Conservation (phyloP, 1,140 invertebrate genomes). For the Halesus radiatus region DNA sequence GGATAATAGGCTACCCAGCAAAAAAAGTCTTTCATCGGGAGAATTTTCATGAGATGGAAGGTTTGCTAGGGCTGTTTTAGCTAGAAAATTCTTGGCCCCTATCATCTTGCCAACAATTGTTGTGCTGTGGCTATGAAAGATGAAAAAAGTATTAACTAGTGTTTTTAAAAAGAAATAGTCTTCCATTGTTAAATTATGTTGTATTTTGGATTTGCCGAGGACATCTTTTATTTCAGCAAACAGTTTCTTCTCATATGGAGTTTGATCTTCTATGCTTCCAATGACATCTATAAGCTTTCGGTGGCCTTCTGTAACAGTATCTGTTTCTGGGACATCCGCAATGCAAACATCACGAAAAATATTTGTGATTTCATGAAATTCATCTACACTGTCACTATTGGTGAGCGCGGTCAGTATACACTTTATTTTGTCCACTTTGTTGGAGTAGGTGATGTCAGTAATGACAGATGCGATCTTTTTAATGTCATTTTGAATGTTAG, state of each 20-base stretch:
- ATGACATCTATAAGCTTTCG: background rate
- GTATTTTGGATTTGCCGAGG: background rate
- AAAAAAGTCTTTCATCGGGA: no score
- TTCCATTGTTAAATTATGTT: background rate
- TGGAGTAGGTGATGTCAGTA: background rate
- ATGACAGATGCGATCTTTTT: background rate
- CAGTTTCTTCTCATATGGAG: background rate
- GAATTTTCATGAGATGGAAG: no score
- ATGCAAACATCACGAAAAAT: background rate
- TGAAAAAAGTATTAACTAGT: background rate
- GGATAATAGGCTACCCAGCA: background rate
- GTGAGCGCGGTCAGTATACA: background rate
- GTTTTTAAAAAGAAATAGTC: background rate
- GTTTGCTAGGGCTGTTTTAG: no score
- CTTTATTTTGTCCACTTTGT: slow-evolving; percentile 12
- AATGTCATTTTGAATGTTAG: background rate
- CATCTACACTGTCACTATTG: background rate
- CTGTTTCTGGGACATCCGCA: background rate
- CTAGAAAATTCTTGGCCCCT: no score
- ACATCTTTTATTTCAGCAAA: background rate
- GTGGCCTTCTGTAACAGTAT: background rate
- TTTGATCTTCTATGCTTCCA: background rate
- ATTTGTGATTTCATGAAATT: background rate
- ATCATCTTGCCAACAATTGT: no score
- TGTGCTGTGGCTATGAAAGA: background rate